phyloP scores from a whole-genome alignment of 2,797 vertebrate species.

The Coreius guichenoti region DNA sequence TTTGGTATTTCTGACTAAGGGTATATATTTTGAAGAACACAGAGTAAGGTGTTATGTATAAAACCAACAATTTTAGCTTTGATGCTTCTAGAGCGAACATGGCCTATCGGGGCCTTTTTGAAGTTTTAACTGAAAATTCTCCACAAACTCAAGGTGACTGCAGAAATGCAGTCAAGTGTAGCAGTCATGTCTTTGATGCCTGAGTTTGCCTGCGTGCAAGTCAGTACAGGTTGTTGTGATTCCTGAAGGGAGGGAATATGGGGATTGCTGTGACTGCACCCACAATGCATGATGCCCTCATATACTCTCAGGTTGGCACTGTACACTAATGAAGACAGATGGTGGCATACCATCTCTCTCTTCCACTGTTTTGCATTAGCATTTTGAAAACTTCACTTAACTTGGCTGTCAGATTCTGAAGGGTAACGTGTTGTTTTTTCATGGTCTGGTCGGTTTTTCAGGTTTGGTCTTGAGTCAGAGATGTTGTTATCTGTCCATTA shows the following conservation, averaged over 20 bases:
- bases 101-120: constrained; percentile 22
- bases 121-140: constrained; percentile 26
- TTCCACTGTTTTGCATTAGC: not conserved
- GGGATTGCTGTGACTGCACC: constrained; percentile 9
- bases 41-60: not conserved
- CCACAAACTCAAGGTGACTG: constrained; percentile 41
- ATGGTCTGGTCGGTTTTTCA: not conserved
- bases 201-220: constrained; percentile 8
- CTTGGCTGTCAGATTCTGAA: not conserved
- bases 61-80: constrained; percentile 21
- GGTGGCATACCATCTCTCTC: not conserved
- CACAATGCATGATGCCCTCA: constrained; percentile 7
- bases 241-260: constrained; percentile 28
- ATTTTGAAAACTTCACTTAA: not conserved
- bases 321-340: constrained; percentile 27
- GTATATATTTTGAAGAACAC: constrained; percentile 27
- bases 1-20: constrained; percentile 10
- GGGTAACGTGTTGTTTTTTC: not conserved
- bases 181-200: constrained; percentile 7
- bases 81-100: constrained; percentile 26
- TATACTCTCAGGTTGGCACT: constrained; percentile 16
- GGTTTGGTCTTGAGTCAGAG: not conserved
- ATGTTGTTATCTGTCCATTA: not conserved
- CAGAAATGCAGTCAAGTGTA: not conserved
- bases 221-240: constrained; percentile 10